Percentiles rank a stretch among this genome's conserved stretches.
phyloP scores from a whole-genome alignment of 2,797 vertebrate genomes.

The Ceyx erithaca region DNA sequence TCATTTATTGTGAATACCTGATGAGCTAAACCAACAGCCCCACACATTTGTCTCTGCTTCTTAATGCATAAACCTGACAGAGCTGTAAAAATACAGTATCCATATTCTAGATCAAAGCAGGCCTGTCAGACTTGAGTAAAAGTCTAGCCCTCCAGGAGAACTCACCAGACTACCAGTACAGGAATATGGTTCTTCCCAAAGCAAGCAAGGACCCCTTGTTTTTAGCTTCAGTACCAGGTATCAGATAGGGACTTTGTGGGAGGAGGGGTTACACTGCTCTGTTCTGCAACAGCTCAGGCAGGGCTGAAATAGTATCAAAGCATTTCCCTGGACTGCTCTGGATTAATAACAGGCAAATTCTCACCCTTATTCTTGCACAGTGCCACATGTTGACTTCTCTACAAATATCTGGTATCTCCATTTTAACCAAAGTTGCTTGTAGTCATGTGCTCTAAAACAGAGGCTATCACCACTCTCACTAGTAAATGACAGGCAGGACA shows the following conservation, averaged over 20 bases:
- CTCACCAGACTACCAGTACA: neutral
- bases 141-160: neutral
- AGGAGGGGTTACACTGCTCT: neutral
- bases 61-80: neutral
- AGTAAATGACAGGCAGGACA: neutral
- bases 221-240: neutral
- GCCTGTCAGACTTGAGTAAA: neutral
- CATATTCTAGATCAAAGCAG: neutral
- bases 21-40: neutral
- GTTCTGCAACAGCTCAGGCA: neutral
- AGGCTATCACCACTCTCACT: neutral
- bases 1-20: neutral
- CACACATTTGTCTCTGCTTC: neutral
- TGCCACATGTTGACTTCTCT: neutral
- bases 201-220: neutral
- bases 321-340: neutral
- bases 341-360: neutral
- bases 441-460: neutral
- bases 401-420: neutral
- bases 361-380: neutral
- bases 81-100: neutral
- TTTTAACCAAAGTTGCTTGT: neutral
- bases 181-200: neutral
- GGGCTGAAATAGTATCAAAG: neutral
- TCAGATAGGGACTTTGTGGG: neutral